These are phyloP conservation scores for Trachymyrmex cornetzi DNA, from an alignment of 1,140 invertebrate genomes.

Conservation along the genomic window DNA sequence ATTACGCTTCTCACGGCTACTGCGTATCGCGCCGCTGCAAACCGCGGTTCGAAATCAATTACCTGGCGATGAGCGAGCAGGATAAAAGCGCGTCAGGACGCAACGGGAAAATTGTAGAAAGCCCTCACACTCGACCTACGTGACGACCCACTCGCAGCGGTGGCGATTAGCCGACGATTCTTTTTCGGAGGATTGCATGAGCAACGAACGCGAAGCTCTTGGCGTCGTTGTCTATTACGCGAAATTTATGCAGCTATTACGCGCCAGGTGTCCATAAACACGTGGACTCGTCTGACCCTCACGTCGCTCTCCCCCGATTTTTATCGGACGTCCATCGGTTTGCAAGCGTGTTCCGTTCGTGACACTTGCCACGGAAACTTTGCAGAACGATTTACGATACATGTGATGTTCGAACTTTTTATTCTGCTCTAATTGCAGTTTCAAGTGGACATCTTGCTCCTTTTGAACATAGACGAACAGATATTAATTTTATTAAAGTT, in stretches of 20 bases:
- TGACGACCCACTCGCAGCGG: constrained; percentile 29
- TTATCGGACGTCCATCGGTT: constrained; percentile 43
- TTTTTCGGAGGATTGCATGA: constrained; percentile 37
- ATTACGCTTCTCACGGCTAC: constrained; percentile 54
- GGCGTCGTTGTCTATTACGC: constrained; percentile 52
- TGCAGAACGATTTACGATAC: not conserved
- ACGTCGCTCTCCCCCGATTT: constrained; percentile 39
- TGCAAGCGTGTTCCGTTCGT: constrained; percentile 18
- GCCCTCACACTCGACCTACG: constrained; percentile 38
- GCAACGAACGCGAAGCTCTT: constrained; percentile 42
- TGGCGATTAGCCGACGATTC: constrained; percentile 44
- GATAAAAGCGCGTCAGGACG: constrained; percentile 29
- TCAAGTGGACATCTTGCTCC: not conserved
- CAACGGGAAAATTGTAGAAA: constrained; percentile 53
- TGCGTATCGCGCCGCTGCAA: constrained; percentile 2
- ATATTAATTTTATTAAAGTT: not conserved
- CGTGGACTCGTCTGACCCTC: constrained; percentile 56
- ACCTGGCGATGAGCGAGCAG: constrained; percentile 34
- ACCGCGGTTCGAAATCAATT: constrained; percentile 44
- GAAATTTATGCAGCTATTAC: constrained; percentile 64
- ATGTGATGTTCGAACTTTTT: not conserved
- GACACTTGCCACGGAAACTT: constrained; percentile 22
- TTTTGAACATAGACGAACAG: not conserved
- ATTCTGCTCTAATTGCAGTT: not conserved
- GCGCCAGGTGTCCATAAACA: constrained; percentile 60